Base-by-base conservation (phyloP, 2,113 vertebrate genomes). In the Peromyscus maniculatus region DNA sequence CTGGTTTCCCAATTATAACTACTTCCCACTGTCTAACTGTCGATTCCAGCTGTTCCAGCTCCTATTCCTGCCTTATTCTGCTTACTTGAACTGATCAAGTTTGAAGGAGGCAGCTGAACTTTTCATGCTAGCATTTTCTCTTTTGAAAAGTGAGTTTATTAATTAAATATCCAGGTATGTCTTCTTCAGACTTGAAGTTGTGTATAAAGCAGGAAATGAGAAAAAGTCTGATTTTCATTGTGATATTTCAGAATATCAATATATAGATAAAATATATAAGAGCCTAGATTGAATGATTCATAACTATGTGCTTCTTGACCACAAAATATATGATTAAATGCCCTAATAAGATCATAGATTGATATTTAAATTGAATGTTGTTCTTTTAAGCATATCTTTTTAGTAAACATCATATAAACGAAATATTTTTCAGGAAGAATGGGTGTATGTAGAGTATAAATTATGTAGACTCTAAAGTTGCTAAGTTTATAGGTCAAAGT, bases 351-450 rank as follows among this genome's bases (percentile, higher is more conserved):
- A 43, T 57, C 24, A 87, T 3, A 92, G 26, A 17, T 24, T n/a
- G 5, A 83, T 64, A 4, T 28, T 3, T 64, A 92, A 36, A 77
- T 69, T 87, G 64, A 7, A 5, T 84, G 33, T 90, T 87, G 83
- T 72, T 55, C 64, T 86, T 87, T 79, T n/a, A 93, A 96, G 0
- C 24, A 55, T 69, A 71, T 33, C 46, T 83, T 83, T 69, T 93
- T 79, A 90, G 28, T 84, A 66, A 93, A 46, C 22, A 83, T 6
- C 17, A 91, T 84, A 91, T 46, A 93, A 92, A 64, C 55, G 1
- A 96, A 94, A 2, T 26, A 21, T 11, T 17, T 95, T 80, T 75
- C 5, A 94, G 87, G 31, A 93, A 95, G 31, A 89, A 95, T 69
- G 33, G 36, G 83, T 66, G 9, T 28, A 87, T 55, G 39, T 46